phyloP scores from a whole-genome alignment of 2,113 vertebrate genomes.

The Chloroceryle aenea region DNA sequence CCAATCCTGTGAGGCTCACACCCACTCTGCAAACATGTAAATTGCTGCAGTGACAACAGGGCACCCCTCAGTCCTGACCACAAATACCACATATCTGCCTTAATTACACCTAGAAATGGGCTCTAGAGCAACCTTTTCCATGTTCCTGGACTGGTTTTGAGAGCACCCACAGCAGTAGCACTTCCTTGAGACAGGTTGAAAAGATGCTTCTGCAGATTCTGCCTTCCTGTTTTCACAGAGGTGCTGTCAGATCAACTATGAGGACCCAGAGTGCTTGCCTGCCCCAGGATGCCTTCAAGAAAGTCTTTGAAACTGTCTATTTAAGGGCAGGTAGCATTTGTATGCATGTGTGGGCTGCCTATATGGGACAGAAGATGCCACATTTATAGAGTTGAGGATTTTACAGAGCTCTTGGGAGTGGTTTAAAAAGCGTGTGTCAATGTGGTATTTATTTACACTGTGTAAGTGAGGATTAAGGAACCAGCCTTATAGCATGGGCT shows the following conservation, averaged over 20 bases:
- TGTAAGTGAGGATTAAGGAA: background rate
- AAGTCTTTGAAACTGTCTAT: background rate
- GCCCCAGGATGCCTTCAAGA: background rate
- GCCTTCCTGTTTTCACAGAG: background rate
- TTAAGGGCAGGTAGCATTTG: background rate
- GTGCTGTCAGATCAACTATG: background rate
- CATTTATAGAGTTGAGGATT: background rate
- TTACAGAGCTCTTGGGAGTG: background rate
- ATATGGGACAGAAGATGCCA: background rate
- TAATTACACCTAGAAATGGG: background rate
- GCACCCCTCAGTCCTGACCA: background rate
- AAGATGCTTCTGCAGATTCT: background rate
- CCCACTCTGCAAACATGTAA: background rate
- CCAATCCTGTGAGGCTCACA: background rate
- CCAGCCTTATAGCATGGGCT: background rate
- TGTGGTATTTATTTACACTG: background rate
- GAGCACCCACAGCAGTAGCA: background rate
- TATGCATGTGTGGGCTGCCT: background rate
- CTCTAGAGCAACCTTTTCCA: background rate
- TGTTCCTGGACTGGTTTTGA: background rate
- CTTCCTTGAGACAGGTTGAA: background rate
- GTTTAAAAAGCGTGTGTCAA: conserved; percentile 4
- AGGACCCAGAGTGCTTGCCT: background rate
- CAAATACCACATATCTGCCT: background rate
- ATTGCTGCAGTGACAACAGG: background rate